A percentile compares a stretch with the other conserved stretches of the same genome.
These are phyloP conservation scores for Pterocles burchelli DNA, from an alignment of 2,113 vertebrate genomes.

Conservation along the genomic window DNA sequence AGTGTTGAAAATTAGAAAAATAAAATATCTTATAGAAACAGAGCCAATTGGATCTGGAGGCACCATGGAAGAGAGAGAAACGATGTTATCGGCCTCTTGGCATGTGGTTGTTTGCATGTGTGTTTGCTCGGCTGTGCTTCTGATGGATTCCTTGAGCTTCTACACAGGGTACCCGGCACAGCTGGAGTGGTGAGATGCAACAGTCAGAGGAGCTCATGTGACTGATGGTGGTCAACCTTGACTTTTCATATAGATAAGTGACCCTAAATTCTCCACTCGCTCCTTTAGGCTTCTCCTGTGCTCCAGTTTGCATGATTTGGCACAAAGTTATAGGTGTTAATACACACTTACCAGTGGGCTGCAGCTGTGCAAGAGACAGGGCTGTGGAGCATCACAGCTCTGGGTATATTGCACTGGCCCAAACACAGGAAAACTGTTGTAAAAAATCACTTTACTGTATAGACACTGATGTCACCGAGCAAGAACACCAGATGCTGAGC, in stretches of 20 bases:
- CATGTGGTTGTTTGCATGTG: not conserved
- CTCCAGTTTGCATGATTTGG: not conserved
- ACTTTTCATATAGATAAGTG: not conserved
- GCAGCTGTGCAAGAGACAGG: not conserved
- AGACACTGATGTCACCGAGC: not conserved
- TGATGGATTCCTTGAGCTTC: not conserved
- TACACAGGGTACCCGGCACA: not conserved
- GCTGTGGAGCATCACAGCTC: not conserved
- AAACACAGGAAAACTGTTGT: not conserved
- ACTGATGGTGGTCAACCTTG: not conserved
- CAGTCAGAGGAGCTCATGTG: not conserved
- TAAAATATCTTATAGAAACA: not conserved
- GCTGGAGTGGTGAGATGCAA: not conserved
- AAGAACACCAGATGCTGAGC: not conserved
- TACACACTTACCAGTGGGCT: not conserved
- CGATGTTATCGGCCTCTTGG: not conserved
- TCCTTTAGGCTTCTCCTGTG: not conserved
- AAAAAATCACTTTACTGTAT: not conserved
- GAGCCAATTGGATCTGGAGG: not conserved
- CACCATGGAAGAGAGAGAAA: not conserved
- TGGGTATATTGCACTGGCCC: not conserved
- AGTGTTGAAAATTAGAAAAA: not conserved
- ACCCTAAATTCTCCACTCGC: not conserved
- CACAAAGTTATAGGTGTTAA: not conserved
- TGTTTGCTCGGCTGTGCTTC: not conserved